Evolutionary conservation across 2,113 vertebrate genomes (phyloP), one percentile per base, ranked within the genome.

Genomic region (Gobius niger): DNA sequence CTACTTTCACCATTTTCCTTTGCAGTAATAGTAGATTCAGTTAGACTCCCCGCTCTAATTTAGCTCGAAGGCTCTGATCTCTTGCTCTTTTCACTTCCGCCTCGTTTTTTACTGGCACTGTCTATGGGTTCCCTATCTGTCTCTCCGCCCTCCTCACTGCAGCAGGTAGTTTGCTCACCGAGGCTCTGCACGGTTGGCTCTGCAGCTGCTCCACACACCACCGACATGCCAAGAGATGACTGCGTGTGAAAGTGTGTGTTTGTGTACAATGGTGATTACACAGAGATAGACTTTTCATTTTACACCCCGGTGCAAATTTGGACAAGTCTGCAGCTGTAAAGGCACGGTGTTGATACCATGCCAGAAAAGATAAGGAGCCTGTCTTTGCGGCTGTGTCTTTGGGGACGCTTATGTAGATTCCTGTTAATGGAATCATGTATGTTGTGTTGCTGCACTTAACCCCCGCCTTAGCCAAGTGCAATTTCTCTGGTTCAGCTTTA

Each of bases 131-230:
- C 18, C 13, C 7, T 0, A 3, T 11, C 10, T 0, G 34, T 51
- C 52, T 7, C 42, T 75, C 34, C 24, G 34, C 24, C 19, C 24
- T 54, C 24, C 54, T 15, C 49, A 5, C 66, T 70, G 81, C 80
- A 87, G 87, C 82, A 78, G 87, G 78, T 82, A 70, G 72, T 49
- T 76, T 78, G 75, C 74, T 63, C 81, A 59, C 42, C 75, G 16
- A 34, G 77, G 57, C 75, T 79, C 84, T 53, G 62, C 14, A 56
- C 76, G 76, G 82, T 80, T 74, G 60, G 57, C 70, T 77, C 14
- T 77, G 64, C 79, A 81, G 81, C 82, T 81, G 85, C 56, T 85
- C 62, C 70, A 15, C 82, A 84, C 72, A 68, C 70, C 72, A 68
- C 70, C 9, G 51, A 72, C 68, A 70, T 68, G 75, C 77, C 69